Percentiles rank a stretch among this genome's conserved stretches.
Evolutionary conservation across 2,888 invertebrate genomes (phyloP).

Genomic region (Plusia festucae): DNA sequence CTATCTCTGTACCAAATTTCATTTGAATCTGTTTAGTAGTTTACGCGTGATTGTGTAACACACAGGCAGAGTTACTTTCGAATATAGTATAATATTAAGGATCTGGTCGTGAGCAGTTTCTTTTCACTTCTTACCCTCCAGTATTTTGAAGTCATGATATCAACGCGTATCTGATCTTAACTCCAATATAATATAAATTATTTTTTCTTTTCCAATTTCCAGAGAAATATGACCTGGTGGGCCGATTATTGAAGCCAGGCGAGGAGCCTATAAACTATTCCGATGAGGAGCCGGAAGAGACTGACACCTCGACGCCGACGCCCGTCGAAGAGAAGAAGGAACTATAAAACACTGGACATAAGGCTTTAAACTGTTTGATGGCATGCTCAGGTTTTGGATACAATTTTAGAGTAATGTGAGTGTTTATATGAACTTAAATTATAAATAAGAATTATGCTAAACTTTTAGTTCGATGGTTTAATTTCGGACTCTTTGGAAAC

Average conservation of each 20-base stretch:
- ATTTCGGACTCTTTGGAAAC: neutral
- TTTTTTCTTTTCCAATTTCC: conserved; percentile 66
- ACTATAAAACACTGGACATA: conserved; percentile 63
- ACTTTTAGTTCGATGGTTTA: neutral
- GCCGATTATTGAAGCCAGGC: conserved; percentile 96
- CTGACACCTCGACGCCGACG: conserved; percentile 75
- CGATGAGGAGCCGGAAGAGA: conserved; percentile 93
- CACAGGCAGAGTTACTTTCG: too few relatives aligned
- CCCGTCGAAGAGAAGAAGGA: conserved; percentile 77
- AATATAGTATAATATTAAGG: too few relatives aligned
- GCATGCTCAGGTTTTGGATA: conserved; percentile 20
- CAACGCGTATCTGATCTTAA: too few relatives aligned
- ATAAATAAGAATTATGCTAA: neutral
- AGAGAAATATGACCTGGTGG: conserved; percentile 98
- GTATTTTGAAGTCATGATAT: too few relatives aligned
- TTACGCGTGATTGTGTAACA: too few relatives aligned
- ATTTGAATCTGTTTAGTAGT: too few relatives aligned
- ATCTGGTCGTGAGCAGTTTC: too few relatives aligned
- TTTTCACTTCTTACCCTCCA: too few relatives aligned
- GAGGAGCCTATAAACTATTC: conserved; percentile 97
- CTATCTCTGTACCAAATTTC: too few relatives aligned
- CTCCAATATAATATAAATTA: neutral
- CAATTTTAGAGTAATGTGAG: conserved; percentile 21
- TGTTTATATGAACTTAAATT: conserved; percentile 12
- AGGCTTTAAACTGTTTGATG: conserved; percentile 38